Evolutionary conservation across 2,113 vertebrate species (phyloP), one percentile per base, ranked within the genome.

Genomic region (Etheostoma spectabile): DNA sequence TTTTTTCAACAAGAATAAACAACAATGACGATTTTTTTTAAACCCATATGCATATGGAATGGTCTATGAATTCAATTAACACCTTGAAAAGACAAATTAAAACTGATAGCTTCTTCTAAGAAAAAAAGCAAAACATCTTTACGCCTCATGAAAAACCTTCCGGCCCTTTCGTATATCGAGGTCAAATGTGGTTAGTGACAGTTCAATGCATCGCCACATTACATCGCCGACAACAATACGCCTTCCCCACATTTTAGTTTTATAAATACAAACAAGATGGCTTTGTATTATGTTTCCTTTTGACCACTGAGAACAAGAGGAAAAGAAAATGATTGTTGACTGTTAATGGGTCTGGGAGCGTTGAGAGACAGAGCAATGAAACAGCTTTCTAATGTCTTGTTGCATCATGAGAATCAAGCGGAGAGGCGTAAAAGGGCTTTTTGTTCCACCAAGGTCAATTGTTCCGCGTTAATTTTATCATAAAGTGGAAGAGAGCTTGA

Each of bases 391-490:
- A 90, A 90, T 77, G 78, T 81, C 77, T 82, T 84, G 81, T 85
- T 88, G 83, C 77, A 48, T 53, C 74, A 70, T 38, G 73, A 79
- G 42, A 88, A 84, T 79, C 78, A 81, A 75, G 57, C 83, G 63
- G 51, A 77, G 72, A 46, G 56, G 45, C 82, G 71, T 59, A 61
- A 86, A 74, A 85, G 82, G 74, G 67, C 64, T 83, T 87, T 87
- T 83, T 75, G 33, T 76, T 89, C 72, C n/a, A 57, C 73, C 90
- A 91, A 89, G 84, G 87, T 91, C 89, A 89, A 89, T 88, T 91
- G 64, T 88, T 88, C 66, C 63, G 77, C 18, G 18, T 59, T 81
- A 56, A 89, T 85, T 80, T 82, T 82, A 87, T 90, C 83, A 78
- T 56, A 45, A 77, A 79, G 79, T 52, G 67, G 81, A 79, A 89